A percentile compares a stretch with the other conserved stretches of the same genome.
Evolutionary conservation across 1,140 invertebrate genomes (phyloP).

Genomic region (Drosophila biarmipes): DNA sequence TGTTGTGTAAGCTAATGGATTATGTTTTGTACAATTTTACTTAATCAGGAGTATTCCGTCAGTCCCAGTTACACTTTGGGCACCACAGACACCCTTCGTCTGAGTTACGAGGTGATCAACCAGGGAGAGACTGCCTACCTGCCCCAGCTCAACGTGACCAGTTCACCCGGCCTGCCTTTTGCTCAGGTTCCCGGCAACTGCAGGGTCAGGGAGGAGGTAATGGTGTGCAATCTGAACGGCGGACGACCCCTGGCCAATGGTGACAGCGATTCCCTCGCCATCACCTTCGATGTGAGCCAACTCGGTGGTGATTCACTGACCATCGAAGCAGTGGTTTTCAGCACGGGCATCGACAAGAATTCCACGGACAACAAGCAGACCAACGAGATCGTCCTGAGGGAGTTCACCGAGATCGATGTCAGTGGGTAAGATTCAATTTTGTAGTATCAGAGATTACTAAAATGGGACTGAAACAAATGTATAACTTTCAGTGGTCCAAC

Average conservation of each 20-base stretch:
- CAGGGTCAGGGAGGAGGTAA: constrained; percentile 33
- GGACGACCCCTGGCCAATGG: constrained; percentile 63
- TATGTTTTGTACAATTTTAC: neutral
- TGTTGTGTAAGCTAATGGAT: constrained; percentile 38
- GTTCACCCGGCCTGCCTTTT: constrained; percentile 73
- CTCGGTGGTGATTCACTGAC: constrained; percentile 56
- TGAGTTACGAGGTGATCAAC: constrained; percentile 82
- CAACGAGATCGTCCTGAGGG: constrained; percentile 74
- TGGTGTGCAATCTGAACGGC: constrained; percentile 30
- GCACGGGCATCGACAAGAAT: constrained; percentile 82
- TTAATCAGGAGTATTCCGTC: neutral
- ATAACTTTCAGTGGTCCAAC: constrained; percentile 45
- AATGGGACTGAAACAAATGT: neutral
- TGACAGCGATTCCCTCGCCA: constrained; percentile 61
- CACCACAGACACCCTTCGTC: constrained; percentile 63
- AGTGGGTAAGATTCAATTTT: constrained; percentile 80
- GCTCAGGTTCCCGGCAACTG: constrained; percentile 83
- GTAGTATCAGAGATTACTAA: neutral
- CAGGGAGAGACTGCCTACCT: constrained; percentile 84
- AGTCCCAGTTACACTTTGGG: constrained; percentile 83
- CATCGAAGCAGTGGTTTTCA: constrained; percentile 78
- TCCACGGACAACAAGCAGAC: constrained; percentile 61
- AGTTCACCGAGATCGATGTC: constrained; percentile 83
- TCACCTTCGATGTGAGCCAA: constrained; percentile 80
- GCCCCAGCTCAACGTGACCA: constrained; percentile 80